Percentiles rank a stretch among this genome's conserved stretches.
Conservation (phyloP, 2,888 invertebrate genomes). For the Darwinula stevensoni region DNA sequence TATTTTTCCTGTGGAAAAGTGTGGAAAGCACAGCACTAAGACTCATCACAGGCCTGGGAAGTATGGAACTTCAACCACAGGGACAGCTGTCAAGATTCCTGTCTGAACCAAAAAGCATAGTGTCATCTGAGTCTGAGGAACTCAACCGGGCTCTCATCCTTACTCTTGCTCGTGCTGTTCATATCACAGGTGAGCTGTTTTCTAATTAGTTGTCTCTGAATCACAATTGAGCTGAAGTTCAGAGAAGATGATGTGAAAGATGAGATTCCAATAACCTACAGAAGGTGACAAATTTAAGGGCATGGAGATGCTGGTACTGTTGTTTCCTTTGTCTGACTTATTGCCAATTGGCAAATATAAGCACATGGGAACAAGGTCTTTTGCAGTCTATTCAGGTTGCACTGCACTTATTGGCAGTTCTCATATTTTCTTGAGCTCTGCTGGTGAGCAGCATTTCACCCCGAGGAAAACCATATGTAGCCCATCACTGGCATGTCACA, state of each 20-base stretch:
- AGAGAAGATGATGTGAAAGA: conserved; percentile 8
- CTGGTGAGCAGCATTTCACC: too few relatives aligned
- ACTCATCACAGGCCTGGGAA: conserved; percentile 63
- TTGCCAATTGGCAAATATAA: too few relatives aligned
- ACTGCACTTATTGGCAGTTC: too few relatives aligned
- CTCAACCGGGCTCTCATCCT: conserved; percentile 72
- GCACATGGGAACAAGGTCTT: too few relatives aligned
- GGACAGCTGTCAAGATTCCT: conserved; percentile 41
- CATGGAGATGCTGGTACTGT: background rate
- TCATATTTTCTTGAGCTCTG: too few relatives aligned
- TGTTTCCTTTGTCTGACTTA: too few relatives aligned
- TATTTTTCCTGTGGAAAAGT: too few relatives aligned
- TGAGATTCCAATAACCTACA: background rate
- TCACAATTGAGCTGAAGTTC: background rate
- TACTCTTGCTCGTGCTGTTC: conserved; percentile 71
- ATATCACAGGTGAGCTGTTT: conserved; percentile 59
- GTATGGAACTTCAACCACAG: conserved; percentile 76
- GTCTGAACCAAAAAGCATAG: conserved; percentile 65
- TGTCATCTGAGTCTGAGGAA: conserved; percentile 82
- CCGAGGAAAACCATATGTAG: too few relatives aligned
- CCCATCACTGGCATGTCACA: too few relatives aligned
- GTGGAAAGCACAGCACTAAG: conserved; percentile 66
- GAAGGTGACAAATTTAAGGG: background rate
- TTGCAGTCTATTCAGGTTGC: too few relatives aligned
- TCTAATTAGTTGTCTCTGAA: conserved; percentile 8